Base-by-base conservation (phyloP, 2,888 invertebrate genomes). In the Xestoiulus laeticollis region DNA sequence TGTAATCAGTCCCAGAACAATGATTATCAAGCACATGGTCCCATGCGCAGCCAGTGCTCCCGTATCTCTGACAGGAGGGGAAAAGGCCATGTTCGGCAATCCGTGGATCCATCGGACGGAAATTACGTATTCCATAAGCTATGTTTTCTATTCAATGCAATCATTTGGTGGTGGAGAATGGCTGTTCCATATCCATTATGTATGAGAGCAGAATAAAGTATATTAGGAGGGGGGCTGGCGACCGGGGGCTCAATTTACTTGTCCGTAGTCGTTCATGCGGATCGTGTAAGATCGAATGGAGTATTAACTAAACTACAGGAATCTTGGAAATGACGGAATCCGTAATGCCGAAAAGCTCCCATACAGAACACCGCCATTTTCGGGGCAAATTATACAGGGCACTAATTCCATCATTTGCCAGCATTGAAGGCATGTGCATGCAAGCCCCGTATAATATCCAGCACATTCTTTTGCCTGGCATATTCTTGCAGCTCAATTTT, bases 1-100 rank as follows among this genome's bases (percentile, higher is more conserved):
- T 68, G 68, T 68, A 68, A 68, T 68, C 68, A 68, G 68, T 68
- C 68, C 68, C 68, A 68, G 68, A 68, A 68, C 68, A 68, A 68
- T 68, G 68, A 68, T 68, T 68, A 68, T 68, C 68, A 26, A 68
- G 68, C 68, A 68, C 68, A 68, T 26, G 68, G 68, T 68, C 68
- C 68, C 68, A 68, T 68, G 68, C 68, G 68, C 68, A 68, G 68
- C 3, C 68, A 68, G 68, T n/a, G 26, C 22, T 68, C 68, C 68
- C 68, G 26, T 68, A 68, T 68, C 68, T 68, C 8, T 26, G 22
- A 5, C 22, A 68, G 68, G 38, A 38, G 38, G 38, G 38, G 26
- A 68, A 68, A 68, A 68, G 68, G 68, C 68, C 68, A 68, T 68
- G 68, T 68, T 68, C 68, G 68, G 8, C 68, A 68, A 68, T 68